Base-by-base conservation (phyloP, 2,797 vertebrate genomes). In the Gymnoscopelus microlampas region DNA sequence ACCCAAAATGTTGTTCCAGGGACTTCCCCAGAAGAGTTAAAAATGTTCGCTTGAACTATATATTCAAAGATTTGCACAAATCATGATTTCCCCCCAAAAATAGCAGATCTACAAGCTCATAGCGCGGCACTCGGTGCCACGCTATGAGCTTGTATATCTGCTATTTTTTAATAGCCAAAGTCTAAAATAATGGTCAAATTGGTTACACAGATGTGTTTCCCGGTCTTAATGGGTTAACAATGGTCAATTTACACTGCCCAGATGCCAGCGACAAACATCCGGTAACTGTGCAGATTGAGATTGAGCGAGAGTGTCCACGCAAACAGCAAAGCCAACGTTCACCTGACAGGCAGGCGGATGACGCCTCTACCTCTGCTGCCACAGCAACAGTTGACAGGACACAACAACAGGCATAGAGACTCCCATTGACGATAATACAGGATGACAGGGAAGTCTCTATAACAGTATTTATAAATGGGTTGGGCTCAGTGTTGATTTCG, bases 161-260 rank as follows among this genome's bases (percentile, higher is more conserved):
- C n/a, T n/a, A n/a, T n/a, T n/a, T n/a, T n/a, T n/a, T n/a, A n/a
- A n/a, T n/a, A n/a, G n/a, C n/a, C n/a, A n/a, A n/a, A n/a, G n/a
- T n/a, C n/a, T n/a, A n/a, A n/a, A n/a, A n/a, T n/a, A n/a, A n/a
- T n/a, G n/a, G n/a, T n/a, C n/a, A n/a, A n/a, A n/a, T n/a, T n/a
- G n/a, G n/a, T n/a, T n/a, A n/a, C n/a, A n/a, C n/a, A n/a, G n/a
- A n/a, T n/a, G n/a, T n/a, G n/a, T n/a, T n/a, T n/a, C n/a, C n/a
- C n/a, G n/a, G n/a, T n/a, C n/a, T n/a, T n/a, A 2, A 26, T 2
- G 2, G 3, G 3, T 91, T 91, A 88, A 85, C 73, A 86, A 71
- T 85, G 87, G 90, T 92, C 81, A 87, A 87, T 87, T 87, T 82
- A 78, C 79, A 78, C 63, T 74, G 64, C 56, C 67, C 84, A 79